Base-by-base conservation (phyloP, 1,140 invertebrate genomes). In the Polypedilum pembai region DNA sequence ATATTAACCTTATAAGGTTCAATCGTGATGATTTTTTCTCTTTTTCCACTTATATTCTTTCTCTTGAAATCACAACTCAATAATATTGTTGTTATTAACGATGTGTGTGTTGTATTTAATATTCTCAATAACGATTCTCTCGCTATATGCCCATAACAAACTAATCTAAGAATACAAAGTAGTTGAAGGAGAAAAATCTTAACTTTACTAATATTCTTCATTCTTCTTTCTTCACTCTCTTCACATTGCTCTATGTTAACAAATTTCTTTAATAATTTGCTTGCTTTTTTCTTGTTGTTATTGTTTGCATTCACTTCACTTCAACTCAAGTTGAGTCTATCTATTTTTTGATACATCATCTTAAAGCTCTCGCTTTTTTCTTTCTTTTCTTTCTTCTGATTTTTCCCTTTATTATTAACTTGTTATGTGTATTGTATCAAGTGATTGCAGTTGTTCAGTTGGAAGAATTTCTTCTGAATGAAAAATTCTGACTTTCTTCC, bases 321-420 rank as follows among this genome's bases (percentile, higher is more conserved):
- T 45, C 8, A 12, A 45, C 8, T 56, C n/a, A n/a, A n/a, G n/a
- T n/a, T 56, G 24, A 33, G 24, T 33, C 24, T 33, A 33, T 33
- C 24, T 33, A 33, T 33, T 33, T 33, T 33, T 33, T 33, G 24
- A 33, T 33, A 33, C 24, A 33, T 33, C 24, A 33, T 33, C 24
- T 33, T 33, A 33, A 33, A 33, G 24, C 24, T 56, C 45, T 56
- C 45, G 15, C 12, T 56, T n/a, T 56, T 12, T n/a, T 56, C 12
- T 56, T 56, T 45, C 15, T 45, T 45, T 45, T 12, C 10, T 41
- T 41, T 45, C 8, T 45, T 56, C 15, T 56, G 45, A 10, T 56
- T n/a, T 56, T n/a, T 56, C n/a, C n/a, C 45, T 56, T 56, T n/a
- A n/a, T 56, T 56, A 56, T 56, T 56, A 56, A 56, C 45, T 56